A percentile compares a stretch with the other conserved stretches of the same genome.
phyloP scores from a whole-genome alignment of 1,140 invertebrate genomes.

The Drosophila lini region DNA sequence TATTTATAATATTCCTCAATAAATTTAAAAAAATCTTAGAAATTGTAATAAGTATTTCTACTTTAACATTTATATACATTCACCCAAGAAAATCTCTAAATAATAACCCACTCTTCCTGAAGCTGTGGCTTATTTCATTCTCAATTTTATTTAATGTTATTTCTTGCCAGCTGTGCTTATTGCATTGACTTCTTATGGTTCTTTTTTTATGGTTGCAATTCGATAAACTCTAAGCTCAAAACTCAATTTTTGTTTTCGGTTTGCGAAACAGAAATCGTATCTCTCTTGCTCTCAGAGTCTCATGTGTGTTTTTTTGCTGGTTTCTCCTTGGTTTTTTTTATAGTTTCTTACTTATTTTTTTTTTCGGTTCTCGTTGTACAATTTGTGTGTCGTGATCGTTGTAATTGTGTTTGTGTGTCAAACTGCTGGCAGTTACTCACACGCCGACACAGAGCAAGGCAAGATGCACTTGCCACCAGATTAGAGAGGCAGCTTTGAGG shows the following conservation, averaged over 20 bases:
- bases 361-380: conserved; percentile 22
- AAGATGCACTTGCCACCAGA: conserved; percentile 64
- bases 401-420: conserved; percentile 82
- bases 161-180: conserved; percentile 28
- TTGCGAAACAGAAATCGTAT: conserved; percentile 27
- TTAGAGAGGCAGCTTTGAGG: conserved; percentile 37
- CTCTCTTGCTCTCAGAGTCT: neutral
- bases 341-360: neutral
- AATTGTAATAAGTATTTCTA: too few relatives aligned
- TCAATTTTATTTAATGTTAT: conserved; percentile 13
- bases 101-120: neutral
- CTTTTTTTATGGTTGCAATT: conserved; percentile 25
- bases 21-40: too few relatives aligned
- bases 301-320: conserved; percentile 7
- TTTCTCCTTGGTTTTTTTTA: conserved; percentile 5
- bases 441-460: conserved; percentile 29
- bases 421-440: conserved; percentile 65
- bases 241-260: conserved; percentile 30
- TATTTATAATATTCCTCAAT: too few relatives aligned
- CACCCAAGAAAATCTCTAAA: neutral
- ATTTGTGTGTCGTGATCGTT: conserved; percentile 46
- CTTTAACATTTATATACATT: too few relatives aligned
- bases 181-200: conserved; percentile 32
- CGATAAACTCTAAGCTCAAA: conserved; percentile 32
- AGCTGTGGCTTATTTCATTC: neutral